Evolutionary conservation across 2,113 vertebrate genomes (phyloP).

Genomic region (Irena cyanogastra): DNA sequence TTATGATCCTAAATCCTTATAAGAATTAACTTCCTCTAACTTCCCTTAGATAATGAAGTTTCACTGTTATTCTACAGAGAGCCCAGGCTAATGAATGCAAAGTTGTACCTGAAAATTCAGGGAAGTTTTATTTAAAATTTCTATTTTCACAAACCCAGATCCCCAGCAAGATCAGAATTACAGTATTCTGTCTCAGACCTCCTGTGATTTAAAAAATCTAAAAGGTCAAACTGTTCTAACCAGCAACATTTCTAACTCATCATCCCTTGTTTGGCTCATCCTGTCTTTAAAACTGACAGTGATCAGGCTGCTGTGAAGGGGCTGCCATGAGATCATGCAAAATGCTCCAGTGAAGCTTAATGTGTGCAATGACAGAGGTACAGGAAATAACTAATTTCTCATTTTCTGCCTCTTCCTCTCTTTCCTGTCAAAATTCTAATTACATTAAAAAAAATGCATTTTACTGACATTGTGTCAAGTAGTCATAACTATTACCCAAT

Average conservation of each 20-base stretch:
- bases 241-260: neutral
- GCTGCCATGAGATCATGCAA: constrained; percentile 46
- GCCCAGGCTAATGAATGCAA: neutral
- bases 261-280: neutral
- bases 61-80: neutral
- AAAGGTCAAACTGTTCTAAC: neutral
- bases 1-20: neutral
- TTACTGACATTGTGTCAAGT: constrained; percentile 49
- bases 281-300: neutral
- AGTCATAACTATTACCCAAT: constrained; percentile 13
- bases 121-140: neutral
- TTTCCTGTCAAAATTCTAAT: constrained; percentile 57
- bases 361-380: constrained; percentile 34
- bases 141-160: neutral
- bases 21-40: neutral
- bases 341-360: constrained; percentile 15
- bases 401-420: constrained; percentile 54
- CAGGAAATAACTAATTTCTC: constrained; percentile 57
- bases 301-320: constrained; percentile 11
- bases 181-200: neutral
- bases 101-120: neutral
- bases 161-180: neutral
- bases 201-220: neutral
- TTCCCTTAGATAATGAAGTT: neutral
- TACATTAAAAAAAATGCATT: constrained; percentile 8